Percentiles rank a stretch among this genome's conserved stretches.
phyloP scores from a whole-genome alignment of 2,888 invertebrate genomes.

The Limenitis camilla region DNA sequence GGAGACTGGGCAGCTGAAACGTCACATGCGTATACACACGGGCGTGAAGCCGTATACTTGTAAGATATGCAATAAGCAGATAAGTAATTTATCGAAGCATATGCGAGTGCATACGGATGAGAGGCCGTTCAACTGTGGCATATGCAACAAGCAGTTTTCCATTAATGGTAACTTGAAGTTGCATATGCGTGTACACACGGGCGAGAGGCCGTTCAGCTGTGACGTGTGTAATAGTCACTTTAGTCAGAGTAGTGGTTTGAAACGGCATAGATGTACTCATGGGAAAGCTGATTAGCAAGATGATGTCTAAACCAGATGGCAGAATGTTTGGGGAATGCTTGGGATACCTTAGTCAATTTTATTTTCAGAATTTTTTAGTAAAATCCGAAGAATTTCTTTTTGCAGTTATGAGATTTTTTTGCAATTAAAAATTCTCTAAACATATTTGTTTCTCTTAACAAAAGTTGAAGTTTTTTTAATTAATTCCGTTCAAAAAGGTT shows the following conservation, averaged over 20 bases:
- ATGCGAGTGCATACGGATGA: constrained; percentile 55
- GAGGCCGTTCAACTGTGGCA: constrained; percentile 35
- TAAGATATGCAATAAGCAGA: constrained; percentile 61
- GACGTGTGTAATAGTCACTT: constrained; percentile 25
- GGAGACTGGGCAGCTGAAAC: constrained; percentile 55
- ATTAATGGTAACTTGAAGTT: constrained; percentile 53
- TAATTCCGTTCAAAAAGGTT: no score
- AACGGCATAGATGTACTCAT: constrained; percentile 28
- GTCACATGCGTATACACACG: constrained; percentile 54
- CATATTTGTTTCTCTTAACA: no score
- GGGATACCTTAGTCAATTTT: no score
- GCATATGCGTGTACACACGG: constrained; percentile 38
- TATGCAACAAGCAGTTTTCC: constrained; percentile 29
- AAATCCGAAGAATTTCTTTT: no score
- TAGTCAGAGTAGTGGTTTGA: constrained; percentile 27
- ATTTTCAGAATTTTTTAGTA: no score
- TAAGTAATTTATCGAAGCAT: constrained; percentile 58
- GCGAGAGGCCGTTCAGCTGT: constrained; percentile 24
- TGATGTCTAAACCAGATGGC: not conserved
- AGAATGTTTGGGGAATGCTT: no score
- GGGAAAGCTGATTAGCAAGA: constrained; percentile 12
- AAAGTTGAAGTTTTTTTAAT: no score
- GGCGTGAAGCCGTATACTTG: constrained; percentile 60
- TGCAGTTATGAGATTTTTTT: no score
- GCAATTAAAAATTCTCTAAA: no score